A percentile compares a stretch with the other conserved stretches of the same genome.
Evolutionary conservation across 2,888 invertebrate genomes (phyloP).

Genomic region (Campoplex nolae): DNA sequence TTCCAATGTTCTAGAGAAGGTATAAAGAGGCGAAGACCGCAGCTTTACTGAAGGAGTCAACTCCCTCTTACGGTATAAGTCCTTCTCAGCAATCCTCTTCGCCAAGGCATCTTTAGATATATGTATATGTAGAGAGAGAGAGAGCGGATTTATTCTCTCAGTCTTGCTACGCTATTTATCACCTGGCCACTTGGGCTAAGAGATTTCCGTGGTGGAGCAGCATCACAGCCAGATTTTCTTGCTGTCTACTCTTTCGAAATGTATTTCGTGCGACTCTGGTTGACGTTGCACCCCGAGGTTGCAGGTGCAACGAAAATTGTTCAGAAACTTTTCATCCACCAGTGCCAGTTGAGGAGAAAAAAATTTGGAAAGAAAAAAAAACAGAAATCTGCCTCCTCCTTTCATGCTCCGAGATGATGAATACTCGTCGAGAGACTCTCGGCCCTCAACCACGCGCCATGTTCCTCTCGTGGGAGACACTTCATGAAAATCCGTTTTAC

Average conservation of each 20-base stretch:
- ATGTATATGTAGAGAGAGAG: background rate
- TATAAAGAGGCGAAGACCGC: conserved; percentile 55
- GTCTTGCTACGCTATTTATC: conserved; percentile 57
- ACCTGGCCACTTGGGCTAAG: conserved; percentile 62
- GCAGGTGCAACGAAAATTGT: conserved; percentile 51
- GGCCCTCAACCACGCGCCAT: conserved; percentile 34
- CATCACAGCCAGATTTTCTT: conserved; percentile 46
- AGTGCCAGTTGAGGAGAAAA: background rate
- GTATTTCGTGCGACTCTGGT: conserved; percentile 19
- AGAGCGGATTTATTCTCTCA: conserved; percentile 10
- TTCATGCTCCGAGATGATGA: conserved; percentile 59
- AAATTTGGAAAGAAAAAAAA: conserved; percentile 27
- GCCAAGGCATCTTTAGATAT: conserved; percentile 21
- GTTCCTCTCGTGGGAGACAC: conserved; percentile 58
- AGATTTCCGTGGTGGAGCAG: conserved; percentile 57
- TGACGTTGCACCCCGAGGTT: conserved; percentile 37
- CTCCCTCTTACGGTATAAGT: conserved; percentile 51
- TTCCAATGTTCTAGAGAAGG: conserved; percentile 22
- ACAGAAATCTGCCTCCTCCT: conserved; percentile 34
- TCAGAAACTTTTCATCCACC: conserved; percentile 55
- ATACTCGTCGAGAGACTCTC: conserved; percentile 62
- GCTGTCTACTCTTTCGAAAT: conserved; percentile 28
- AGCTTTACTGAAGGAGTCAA: conserved; percentile 59
- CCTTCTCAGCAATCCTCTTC: conserved; percentile 45
- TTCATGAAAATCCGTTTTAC: conserved; percentile 77